Evolutionary conservation across 2,797 vertebrate genomes (phyloP), one percentile per base, ranked within the genome.

Genomic region (Tachyglossus aculeatus): DNA sequence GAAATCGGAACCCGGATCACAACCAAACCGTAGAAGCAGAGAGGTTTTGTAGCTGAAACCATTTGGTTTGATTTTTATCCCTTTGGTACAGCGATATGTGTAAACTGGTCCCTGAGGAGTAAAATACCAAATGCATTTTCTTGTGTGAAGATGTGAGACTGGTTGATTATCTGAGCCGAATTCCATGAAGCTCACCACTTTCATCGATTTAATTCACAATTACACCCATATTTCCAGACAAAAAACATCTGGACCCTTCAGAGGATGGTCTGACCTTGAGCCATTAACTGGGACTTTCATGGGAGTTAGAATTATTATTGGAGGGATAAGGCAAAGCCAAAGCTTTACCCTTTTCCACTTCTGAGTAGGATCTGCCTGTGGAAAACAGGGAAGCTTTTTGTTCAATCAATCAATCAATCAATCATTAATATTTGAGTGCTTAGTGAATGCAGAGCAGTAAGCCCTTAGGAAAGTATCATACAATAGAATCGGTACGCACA

Each of bases 11-110:
- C n/a, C 38, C 88, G 82, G 80, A 81, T 38, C 29, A 33, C 38
- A 74, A 82, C 74, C 83, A 84, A 83, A 54, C 60, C 37, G 44
- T 52, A 65, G 71, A 71, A 77, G 47, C 63, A 53, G 50, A 63
- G 80, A 74, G 53, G 50, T 61, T 77, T 54, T 67, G 61, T 25
- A 80, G 79, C 73, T 47, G 68, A 72, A 54, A 67, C 37, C 71
- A 38, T 60, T 67, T 6, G 5, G 37, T 4, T 74, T 34, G 22
- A 40, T 80, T 72, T 64, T 70, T 74, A 63, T 78, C 1, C 9
- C 53, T 69, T 78, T 71, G 61, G 56, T 71, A 64, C 54, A 22
- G 41, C 61, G 74, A 71, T 47, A 55, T 65, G 53, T 59, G 1
- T 8, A 71, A 70, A 69, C 6, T 51, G 45, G 50, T 61, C 75